Conservation (phyloP, 2,113 vertebrate species). For the Prietella phreatophila region DNA sequence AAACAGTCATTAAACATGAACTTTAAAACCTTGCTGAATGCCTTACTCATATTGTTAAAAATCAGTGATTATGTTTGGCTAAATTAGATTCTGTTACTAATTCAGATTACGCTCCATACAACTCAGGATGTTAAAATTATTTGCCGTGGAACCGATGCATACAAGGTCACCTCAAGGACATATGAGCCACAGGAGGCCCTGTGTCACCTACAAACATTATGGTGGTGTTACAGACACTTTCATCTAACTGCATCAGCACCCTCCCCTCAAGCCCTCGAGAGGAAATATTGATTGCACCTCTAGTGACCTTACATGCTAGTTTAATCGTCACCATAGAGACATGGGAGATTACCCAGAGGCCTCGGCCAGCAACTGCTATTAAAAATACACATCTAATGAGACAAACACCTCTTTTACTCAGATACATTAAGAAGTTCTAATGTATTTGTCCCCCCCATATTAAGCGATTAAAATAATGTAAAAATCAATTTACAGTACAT, state of each 20-base stretch:
- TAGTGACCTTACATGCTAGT: slow-evolving; percentile 41
- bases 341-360: slow-evolving; percentile 39
- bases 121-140: not conserved
- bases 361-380: not conserved
- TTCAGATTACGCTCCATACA: not conserved
- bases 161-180: slow-evolving; percentile 14
- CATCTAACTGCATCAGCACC: slow-evolving; percentile 31
- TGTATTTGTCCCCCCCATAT: not conserved
- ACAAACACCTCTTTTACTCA: not conserved
- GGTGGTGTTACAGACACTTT: slow-evolving; percentile 25
- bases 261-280: slow-evolving; percentile 29
- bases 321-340: slow-evolving; percentile 48
- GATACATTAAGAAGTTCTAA: not conserved
- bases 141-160: not conserved
- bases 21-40: not conserved
- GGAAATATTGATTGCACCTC: slow-evolving; percentile 50
- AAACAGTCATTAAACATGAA: not conserved
- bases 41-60: not conserved
- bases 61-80: not conserved
- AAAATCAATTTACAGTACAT: too few relatives aligned
- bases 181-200: not conserved
- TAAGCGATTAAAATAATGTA: not conserved
- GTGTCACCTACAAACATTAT: slow-evolving; percentile 2
- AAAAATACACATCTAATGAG: not conserved
- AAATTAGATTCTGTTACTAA: not conserved